Evolutionary conservation across 2,797 vertebrate genomes (phyloP), one percentile per base, ranked within the genome.

Genomic region (Dryobates pubescens): DNA sequence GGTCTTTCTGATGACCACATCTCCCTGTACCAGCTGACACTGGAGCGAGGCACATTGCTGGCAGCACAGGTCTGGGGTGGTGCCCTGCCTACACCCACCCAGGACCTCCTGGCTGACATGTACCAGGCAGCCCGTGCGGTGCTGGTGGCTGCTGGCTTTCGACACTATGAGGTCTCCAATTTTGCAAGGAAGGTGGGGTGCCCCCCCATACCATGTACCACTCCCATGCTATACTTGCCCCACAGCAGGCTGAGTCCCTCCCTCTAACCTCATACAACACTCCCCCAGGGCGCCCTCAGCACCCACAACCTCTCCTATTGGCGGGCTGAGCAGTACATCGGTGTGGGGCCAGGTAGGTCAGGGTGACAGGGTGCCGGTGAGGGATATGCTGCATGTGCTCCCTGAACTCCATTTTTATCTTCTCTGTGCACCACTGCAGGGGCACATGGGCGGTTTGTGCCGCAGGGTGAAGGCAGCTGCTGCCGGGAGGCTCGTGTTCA

Each of bases 151-250:
- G 93, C 96, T 0, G 98, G 98, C 61, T 99, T 99, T 91, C 94
- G 93, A n/a, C 99, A 99, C 87, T 99, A 99, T 1, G 99, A 99
- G 91, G 98, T 99, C 91, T 99, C 99, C 10, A 99, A 98, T 97
- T 99, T 99, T 71, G 98, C 98, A 58, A 98, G 97, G 96, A 97
- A 97, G 53, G 99, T 99, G 94, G 98, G 98, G 78, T 76, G 30
- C 1, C 1, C 12, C 59, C 15, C 7, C 15, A 4, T 54, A 11
- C 61, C 0, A 0, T 59, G 12, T 2, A 3, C 3, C 4, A 53
- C 7, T 13, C 5, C 16, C 4, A 0, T 38, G n/a, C 29, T 20
- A 7, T 54, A 9, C 19, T 61, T 16, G 26, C n/a, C 9, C 34
- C 4, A 2, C 7, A 17, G 53, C 3, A 17, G 36, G 53, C 6